Percentiles rank a stretch among this genome's conserved stretches.
phyloP scores from a whole-genome alignment of 1,140 invertebrate genomes.

The Luehdorfia chinensis region DNA sequence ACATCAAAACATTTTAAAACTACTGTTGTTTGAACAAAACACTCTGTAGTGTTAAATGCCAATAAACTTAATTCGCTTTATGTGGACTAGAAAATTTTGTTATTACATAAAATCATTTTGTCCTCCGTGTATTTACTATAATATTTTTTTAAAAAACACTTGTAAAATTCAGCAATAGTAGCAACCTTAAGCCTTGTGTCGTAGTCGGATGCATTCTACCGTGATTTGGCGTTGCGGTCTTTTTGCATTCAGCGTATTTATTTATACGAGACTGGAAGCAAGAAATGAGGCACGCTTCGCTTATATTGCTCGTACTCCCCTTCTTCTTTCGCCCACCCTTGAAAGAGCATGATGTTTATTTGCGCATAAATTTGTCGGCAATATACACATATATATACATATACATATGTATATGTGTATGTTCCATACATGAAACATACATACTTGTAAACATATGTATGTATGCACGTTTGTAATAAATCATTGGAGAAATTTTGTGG shows the following conservation, averaged over 20 bases:
- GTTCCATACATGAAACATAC: not conserved
- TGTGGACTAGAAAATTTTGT: too few species aligned
- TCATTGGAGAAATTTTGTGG: conserved; percentile 23
- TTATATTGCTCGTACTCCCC: conserved; percentile 24
- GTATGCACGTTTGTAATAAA: conserved; percentile 5
- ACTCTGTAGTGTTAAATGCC: too few species aligned
- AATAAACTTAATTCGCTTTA: too few species aligned
- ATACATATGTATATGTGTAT: too few species aligned
- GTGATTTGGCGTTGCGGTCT: conserved; percentile 42
- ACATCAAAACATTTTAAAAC: too few species aligned
- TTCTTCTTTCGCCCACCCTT: conserved; percentile 23
- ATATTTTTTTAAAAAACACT: too few species aligned
- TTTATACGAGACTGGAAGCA: conserved; percentile 40
- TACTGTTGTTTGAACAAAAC: too few species aligned
- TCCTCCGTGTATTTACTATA: too few species aligned
- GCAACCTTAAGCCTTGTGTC: conserved; percentile 10
- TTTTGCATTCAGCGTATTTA: conserved; percentile 49
- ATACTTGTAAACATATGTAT: not conserved
- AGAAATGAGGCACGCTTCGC: conserved; percentile 47
- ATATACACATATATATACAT: too few species aligned
- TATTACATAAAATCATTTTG: too few species aligned
- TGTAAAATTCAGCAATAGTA: too few species aligned
- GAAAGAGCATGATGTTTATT: conserved; percentile 22
- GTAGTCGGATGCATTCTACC: conserved; percentile 34
- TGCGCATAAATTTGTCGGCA: not conserved